A percentile compares a stretch with the other conserved stretches of the same genome.
These are phyloP conservation scores for Melanotaenia trifasciata DNA, from an alignment of 2,797 vertebrate genomes.

Conservation along the genomic window DNA sequence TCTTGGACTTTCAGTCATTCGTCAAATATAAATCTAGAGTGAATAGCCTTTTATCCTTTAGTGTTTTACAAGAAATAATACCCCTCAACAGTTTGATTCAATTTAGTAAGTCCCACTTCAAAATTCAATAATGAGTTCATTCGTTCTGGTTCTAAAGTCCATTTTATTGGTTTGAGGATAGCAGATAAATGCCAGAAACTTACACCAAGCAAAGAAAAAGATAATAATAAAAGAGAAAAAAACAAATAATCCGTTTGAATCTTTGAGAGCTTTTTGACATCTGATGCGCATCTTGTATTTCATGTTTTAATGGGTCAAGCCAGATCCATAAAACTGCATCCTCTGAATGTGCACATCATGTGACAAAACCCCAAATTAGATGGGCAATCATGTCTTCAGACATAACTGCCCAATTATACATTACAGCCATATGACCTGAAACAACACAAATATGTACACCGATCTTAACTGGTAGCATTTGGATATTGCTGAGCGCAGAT, in stretches of 20 bases:
- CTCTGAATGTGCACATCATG: slow-evolving; percentile 21
- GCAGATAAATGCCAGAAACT: neutral
- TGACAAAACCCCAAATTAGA: slow-evolving; percentile 37
- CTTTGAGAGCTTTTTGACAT: neutral
- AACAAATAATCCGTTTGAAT: neutral
- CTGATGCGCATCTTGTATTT: neutral
- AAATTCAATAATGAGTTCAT: neutral
- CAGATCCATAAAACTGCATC: slow-evolving; percentile 3
- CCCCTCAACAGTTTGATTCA: slow-evolving; percentile 4
- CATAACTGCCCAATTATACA: slow-evolving; percentile 55
- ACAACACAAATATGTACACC: slow-evolving; percentile 65
- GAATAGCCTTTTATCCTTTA: slow-evolving; percentile 49
- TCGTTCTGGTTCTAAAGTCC: neutral
- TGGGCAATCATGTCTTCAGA: slow-evolving; percentile 59
- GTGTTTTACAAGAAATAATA: slow-evolving; percentile 39
- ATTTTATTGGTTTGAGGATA: slow-evolving; percentile 11
- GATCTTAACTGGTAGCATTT: slow-evolving; percentile 69
- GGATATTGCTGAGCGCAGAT: slow-evolving; percentile 78
- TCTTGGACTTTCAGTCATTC: slow-evolving; percentile 73
- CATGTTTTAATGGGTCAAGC: slow-evolving; percentile 1
- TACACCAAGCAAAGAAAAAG: neutral
- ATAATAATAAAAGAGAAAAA: neutral
- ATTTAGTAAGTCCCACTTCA: slow-evolving; percentile 10
- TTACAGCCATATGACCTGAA: slow-evolving; percentile 56
- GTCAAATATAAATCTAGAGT: slow-evolving; percentile 59